phyloP scores from a whole-genome alignment of 2,113 vertebrate species.

The Phrynosoma platyrhinos region DNA sequence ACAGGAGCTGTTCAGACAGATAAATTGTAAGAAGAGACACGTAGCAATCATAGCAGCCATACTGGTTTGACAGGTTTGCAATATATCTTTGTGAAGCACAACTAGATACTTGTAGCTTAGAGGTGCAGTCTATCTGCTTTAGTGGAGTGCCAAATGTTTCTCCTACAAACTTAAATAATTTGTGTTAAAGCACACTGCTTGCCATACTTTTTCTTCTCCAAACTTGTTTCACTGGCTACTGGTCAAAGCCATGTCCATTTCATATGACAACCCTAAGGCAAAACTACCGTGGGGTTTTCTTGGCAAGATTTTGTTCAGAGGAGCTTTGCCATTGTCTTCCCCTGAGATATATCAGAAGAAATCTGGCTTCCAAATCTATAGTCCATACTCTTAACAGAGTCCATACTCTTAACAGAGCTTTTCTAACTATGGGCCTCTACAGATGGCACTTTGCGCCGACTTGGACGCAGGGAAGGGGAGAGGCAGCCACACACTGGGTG shows the following conservation, averaged over 20 bases:
- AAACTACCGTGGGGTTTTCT: too few relatives aligned
- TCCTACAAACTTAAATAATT: neutral
- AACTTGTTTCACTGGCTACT: neutral
- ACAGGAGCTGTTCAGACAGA: neutral
- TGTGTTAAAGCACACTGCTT: neutral
- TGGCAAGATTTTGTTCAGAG: too few relatives aligned
- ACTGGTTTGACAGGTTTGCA: neutral
- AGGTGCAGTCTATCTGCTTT: neutral
- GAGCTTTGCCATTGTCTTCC: too few relatives aligned
- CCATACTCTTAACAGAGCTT: too few relatives aligned
- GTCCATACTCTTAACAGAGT: too few relatives aligned
- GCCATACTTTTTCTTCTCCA: neutral
- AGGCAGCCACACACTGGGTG: too few relatives aligned
- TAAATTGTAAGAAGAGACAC: neutral
- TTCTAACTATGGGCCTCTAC: too few relatives aligned
- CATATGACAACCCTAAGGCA: neutral
- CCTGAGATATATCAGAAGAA: too few relatives aligned
- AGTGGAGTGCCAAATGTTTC: neutral
- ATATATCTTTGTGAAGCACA: neutral
- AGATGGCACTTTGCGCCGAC: too few relatives aligned
- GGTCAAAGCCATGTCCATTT: neutral
- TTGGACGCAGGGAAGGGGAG: too few relatives aligned
- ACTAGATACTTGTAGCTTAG: neutral
- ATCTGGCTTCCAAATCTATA: too few relatives aligned
- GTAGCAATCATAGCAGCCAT: neutral